phyloP scores from a whole-genome alignment of 2,113 vertebrate species.

The Coturnix japonica region DNA sequence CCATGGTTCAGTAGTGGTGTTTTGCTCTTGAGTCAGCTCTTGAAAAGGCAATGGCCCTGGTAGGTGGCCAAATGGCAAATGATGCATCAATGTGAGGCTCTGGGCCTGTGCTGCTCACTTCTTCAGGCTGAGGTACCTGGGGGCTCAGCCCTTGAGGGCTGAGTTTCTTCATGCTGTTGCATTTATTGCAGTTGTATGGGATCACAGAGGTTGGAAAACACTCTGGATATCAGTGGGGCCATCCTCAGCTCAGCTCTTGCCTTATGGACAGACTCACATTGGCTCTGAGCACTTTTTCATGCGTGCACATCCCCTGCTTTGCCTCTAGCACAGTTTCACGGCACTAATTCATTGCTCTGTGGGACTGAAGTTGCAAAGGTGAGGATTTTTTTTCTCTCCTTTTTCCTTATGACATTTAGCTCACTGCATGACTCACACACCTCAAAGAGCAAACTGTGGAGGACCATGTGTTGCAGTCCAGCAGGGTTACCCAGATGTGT shows the following conservation, averaged over 20 bases:
- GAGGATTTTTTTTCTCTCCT: background rate
- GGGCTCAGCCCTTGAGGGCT: background rate
- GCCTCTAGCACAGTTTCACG: background rate
- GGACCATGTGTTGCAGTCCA: rapidly evolving
- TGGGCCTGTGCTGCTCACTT: rapidly evolving
- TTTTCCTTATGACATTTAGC: background rate
- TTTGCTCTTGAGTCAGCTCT: background rate
- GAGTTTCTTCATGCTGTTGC: rapidly evolving
- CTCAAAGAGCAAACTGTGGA: background rate
- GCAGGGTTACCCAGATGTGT: background rate
- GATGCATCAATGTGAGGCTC: background rate
- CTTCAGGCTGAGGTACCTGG: rapidly evolving
- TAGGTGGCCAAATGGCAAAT: rapidly evolving
- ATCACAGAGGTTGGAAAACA: background rate
- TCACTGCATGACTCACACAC: rapidly evolving
- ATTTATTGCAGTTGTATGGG: rapidly evolving
- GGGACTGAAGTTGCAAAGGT: background rate
- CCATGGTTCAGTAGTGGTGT: background rate
- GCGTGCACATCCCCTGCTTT: background rate
- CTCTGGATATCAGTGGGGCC: background rate
- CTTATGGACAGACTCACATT: background rate
- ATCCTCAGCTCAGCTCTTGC: background rate
- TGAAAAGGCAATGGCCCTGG: background rate
- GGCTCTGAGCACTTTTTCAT: background rate
- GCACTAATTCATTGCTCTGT: background rate